Evolutionary conservation across 2,888 invertebrate species (phyloP).

Genomic region (Silvanus unidentatus): DNA sequence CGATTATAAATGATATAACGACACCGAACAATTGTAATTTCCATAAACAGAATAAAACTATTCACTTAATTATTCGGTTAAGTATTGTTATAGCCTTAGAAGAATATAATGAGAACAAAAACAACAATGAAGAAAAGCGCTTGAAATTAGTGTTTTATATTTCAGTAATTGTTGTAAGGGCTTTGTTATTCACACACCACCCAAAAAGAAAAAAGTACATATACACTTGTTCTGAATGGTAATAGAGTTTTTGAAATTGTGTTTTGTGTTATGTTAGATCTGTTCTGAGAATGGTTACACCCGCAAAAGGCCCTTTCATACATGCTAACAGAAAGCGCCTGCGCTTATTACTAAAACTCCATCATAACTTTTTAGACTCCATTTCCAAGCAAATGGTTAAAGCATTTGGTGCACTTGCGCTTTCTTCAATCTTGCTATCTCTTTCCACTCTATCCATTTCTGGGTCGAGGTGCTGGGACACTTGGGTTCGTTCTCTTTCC

Average conservation of each 20-base stretch:
- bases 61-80: too few relatives aligned
- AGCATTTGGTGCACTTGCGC: slow-evolving; percentile 32
- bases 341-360: slow-evolving; percentile 28
- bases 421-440: slow-evolving; percentile 5
- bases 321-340: slow-evolving; percentile 34
- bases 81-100: too few relatives aligned
- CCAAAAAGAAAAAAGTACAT: too few relatives aligned
- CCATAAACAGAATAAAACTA: slow-evolving; percentile 23
- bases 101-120: too few relatives aligned
- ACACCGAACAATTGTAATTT: slow-evolving; percentile 7
- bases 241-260: slow-evolving; percentile 19
- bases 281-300: slow-evolving; percentile 40
- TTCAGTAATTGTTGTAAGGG: too few relatives aligned
- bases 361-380: slow-evolving; percentile 18
- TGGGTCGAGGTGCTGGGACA: too few relatives aligned
- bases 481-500: too few relatives aligned
- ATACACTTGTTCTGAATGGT: too few relatives aligned
- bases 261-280: slow-evolving; percentile 25
- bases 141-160: too few relatives aligned
- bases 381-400: slow-evolving; percentile 29
- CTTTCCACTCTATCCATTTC: slow-evolving; percentile 13
- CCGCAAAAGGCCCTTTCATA: slow-evolving; percentile 38
- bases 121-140: too few relatives aligned
- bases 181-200: too few relatives aligned
- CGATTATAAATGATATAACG: too few relatives aligned